Conservation (phyloP, 2,113 vertebrate species). For the Ivindomyrus marchei region DNA sequence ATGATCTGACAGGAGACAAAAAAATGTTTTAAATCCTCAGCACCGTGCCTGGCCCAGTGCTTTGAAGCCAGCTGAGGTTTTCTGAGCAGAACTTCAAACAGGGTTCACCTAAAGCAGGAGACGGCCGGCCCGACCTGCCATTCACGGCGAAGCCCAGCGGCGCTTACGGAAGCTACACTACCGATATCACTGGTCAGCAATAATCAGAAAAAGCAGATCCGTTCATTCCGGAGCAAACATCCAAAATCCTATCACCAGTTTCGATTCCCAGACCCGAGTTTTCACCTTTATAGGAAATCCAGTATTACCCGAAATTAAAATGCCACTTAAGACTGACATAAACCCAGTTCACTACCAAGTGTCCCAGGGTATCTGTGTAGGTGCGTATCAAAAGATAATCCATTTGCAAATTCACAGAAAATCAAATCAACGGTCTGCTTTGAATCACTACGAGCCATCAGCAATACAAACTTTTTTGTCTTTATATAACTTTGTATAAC, state of each 20-base stretch:
- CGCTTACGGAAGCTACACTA: neutral
- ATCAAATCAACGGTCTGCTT: neutral
- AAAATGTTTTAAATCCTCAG: neutral
- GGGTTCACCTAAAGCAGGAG: neutral
- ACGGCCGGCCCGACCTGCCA: neutral
- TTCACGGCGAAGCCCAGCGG: neutral
- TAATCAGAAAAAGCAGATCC: neutral
- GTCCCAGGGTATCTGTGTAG: neutral
- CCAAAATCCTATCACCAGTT: neutral
- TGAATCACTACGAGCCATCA: neutral
- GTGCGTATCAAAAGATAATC: neutral
- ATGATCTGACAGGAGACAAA: conserved; percentile 72
- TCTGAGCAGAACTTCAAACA: neutral
- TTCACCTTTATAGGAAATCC: neutral
- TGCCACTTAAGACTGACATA: neutral
- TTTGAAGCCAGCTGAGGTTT: neutral
- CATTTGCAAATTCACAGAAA: neutral
- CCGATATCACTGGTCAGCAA: neutral
- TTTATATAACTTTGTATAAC: neutral
- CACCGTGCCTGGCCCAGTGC: neutral
- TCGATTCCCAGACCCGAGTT: neutral
- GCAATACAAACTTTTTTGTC: neutral
- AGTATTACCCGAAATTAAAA: neutral
- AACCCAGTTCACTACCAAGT: neutral
- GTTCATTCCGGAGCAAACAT: neutral